These are phyloP conservation scores for Hydraecia micacea DNA, from an alignment of 2,888 invertebrate species.

Conservation along the genomic window DNA sequence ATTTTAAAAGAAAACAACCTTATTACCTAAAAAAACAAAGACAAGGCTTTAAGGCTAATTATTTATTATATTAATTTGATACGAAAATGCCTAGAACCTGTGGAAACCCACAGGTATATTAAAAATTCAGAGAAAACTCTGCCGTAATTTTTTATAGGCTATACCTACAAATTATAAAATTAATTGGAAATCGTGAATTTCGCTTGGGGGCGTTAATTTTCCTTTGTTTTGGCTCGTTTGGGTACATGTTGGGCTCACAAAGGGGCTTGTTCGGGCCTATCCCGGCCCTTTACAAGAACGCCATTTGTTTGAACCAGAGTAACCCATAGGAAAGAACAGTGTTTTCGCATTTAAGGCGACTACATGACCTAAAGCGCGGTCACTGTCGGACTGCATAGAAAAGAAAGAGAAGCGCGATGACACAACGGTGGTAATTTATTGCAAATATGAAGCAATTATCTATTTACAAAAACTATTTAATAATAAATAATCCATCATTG, in stretches of 20 bases:
- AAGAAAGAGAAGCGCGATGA: no score
- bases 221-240: slow-evolving; percentile 65
- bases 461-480: no score
- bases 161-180: slow-evolving; percentile 61
- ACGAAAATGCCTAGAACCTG: background rate
- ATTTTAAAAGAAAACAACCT: no score
- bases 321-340: slow-evolving; percentile 12
- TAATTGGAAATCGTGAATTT: slow-evolving; percentile 62
- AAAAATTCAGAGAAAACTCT: background rate
- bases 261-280: slow-evolving; percentile 53
- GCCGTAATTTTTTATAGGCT: slow-evolving; percentile 46
- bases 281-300: slow-evolving; percentile 54
- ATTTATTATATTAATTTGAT: background rate
- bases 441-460: no score
- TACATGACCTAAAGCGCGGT: no score
- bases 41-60: background rate
- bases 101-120: background rate
- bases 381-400: no score
- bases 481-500: no score
- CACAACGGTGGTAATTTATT: no score
- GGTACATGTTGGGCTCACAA: slow-evolving; percentile 52
- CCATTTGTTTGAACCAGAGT: slow-evolving; percentile 52
- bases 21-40: background rate
- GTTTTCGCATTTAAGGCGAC: slow-evolving; percentile 39
- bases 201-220: slow-evolving; percentile 59